A percentile compares a stretch with the other conserved stretches of the same genome.
phyloP scores from a whole-genome alignment of 1,140 invertebrate genomes.

The Papilio xuthus region DNA sequence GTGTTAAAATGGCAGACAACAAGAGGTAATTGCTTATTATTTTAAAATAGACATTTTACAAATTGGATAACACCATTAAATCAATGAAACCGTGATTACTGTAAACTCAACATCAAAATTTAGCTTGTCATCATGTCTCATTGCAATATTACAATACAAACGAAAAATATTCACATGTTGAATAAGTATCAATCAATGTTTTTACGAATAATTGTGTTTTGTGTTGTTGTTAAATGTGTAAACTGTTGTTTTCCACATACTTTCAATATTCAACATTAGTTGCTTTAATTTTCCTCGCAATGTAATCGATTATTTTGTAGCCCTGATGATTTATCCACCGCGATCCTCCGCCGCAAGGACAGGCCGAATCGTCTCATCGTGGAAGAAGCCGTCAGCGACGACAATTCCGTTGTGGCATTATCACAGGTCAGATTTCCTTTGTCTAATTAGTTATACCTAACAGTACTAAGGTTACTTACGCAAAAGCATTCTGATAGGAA shows the following conservation, averaged over 20 bases:
- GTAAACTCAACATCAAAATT: constrained; percentile 70
- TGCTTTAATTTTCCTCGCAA: neutral
- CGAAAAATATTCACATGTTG: constrained; percentile 36
- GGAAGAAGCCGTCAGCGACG: constrained; percentile 98
- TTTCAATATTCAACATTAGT: neutral
- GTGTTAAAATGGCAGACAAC: constrained; percentile 81
- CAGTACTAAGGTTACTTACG: neutral
- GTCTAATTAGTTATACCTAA: constrained; percentile 37
- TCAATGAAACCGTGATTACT: constrained; percentile 46
- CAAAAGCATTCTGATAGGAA: neutral
- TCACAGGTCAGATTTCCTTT: constrained; percentile 88
- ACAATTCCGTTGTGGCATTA: constrained; percentile 98
- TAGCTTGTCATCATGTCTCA: constrained; percentile 81
- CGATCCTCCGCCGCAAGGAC: constrained; percentile 98
- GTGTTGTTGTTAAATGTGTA: neutral
- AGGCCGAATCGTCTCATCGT: constrained; percentile 99
- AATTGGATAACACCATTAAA: constrained; percentile 35
- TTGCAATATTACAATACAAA: constrained; percentile 49
- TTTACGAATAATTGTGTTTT: neutral
- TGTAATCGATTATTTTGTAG: constrained; percentile 72
- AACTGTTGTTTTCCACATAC: neutral
- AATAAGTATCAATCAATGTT: constrained; percentile 1
- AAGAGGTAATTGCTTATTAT: constrained; percentile 76
- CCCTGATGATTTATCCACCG: constrained; percentile 97
- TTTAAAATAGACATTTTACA: constrained; percentile 29